phyloP scores from a whole-genome alignment of 1,140 invertebrate genomes.

The Zaprionus ghesquierei region DNA sequence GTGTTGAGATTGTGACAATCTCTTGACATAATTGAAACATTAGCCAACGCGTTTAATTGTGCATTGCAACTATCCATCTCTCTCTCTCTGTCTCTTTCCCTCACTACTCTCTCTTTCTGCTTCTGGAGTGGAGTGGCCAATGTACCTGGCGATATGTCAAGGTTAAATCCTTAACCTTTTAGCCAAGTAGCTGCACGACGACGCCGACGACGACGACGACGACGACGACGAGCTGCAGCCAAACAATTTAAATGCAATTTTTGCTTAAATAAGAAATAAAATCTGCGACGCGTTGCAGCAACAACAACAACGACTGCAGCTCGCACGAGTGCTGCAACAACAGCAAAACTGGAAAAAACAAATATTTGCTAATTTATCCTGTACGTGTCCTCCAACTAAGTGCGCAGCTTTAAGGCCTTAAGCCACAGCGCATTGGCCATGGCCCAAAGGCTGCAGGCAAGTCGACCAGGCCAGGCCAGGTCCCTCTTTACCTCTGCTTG shows the following conservation, averaged over 20 bases:
- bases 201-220: no score
- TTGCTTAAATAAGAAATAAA: slow-evolving; percentile 82
- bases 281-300: slow-evolving; percentile 41
- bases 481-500: background rate
- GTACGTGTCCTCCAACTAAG: slow-evolving; percentile 80
- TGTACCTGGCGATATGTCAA: slow-evolving; percentile 62
- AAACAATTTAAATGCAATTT: slow-evolving; percentile 81
- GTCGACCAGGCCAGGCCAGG: background rate
- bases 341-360: slow-evolving; percentile 58
- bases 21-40: slow-evolving; percentile 79
- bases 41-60: slow-evolving; percentile 63
- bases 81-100: background rate
- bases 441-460: slow-evolving; percentile 27
- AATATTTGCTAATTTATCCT: slow-evolving; percentile 82
- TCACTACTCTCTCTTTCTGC: background rate
- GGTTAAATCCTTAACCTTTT: slow-evolving; percentile 70
- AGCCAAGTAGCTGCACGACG: slow-evolving; percentile 45
- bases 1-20: slow-evolving; percentile 51
- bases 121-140: slow-evolving; percentile 27
- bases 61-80: background rate
- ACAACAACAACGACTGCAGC: slow-evolving; percentile 27
- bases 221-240: slow-evolving; percentile 8
- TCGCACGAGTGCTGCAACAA: slow-evolving; percentile 9
- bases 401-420: slow-evolving; percentile 76
- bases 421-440: slow-evolving; percentile 56